Evolutionary conservation across 2,888 invertebrate genomes (phyloP), one percentile per base, ranked within the genome.

Genomic region (Drosophila macrothrix): DNA sequence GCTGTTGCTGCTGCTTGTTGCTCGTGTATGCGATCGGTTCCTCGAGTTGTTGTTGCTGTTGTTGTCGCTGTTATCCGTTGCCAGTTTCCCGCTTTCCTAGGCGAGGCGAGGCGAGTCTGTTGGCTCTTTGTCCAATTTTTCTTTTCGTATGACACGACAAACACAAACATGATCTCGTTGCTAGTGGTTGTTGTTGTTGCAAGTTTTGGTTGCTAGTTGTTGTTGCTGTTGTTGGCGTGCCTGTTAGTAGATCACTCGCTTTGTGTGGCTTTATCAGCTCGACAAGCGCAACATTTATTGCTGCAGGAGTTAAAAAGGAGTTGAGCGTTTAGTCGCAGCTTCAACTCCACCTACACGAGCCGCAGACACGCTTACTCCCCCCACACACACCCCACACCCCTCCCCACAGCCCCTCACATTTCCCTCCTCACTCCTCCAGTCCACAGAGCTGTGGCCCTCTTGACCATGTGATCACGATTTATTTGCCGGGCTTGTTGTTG

Each of bases 401-500:
- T 14, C 16, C 14, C 0, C 16, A 35, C 35, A 14, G 29, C n/a
- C 33, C 39, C 29, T 1, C 46, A 16, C 16, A 25, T 4, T 9
- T 9, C 12, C 54, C n/a, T 19, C 9, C n/a, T 4, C 55, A 6
- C 12, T 35, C 25, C 37, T 6, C 14, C 14, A 10, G n/a, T 19
- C 50, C 39, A 31, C 41, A 56, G 43, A 71, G 39, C 60, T 66
- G 70, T 52, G 76, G 80, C 86, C 87, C 85, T 88, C 84, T 91
- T 90, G 88, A 89, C 90, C 91, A 92, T 91, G 90, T 91, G 91
- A 92, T 92, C 91, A 92, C 91, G 91, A 92, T 91, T 92, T 92
- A 90, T 90, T 90, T 88, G 81, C 82, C 85, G 50, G 74, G 49
- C 72, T 74, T 60, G 76, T 76, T 77, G 80, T 67, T 64, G 69